Percentiles rank a stretch among this genome's conserved stretches.
Conservation (phyloP, 2,888 invertebrate species). For the Protophormia terraenovae region DNA sequence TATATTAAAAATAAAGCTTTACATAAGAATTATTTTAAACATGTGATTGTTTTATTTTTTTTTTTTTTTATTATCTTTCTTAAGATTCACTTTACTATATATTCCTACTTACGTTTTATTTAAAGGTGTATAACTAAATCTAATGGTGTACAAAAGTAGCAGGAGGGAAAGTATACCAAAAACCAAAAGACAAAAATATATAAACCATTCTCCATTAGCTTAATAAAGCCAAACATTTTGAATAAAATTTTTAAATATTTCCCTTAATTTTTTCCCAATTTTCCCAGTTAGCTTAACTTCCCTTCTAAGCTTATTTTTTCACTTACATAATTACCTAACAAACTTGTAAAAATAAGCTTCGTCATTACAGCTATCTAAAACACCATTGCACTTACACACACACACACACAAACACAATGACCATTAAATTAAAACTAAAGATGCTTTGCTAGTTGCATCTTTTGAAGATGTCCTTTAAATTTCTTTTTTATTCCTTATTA, state of each 20-base stretch:
- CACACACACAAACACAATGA: background rate
- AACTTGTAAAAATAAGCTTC: background rate
- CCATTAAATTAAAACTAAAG: background rate
- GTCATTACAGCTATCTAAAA: background rate
- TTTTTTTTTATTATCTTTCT: too few species aligned
- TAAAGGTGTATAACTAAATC: background rate
- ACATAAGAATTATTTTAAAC: background rate
- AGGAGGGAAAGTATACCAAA: background rate
- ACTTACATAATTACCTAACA: background rate
- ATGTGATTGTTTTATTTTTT: background rate
- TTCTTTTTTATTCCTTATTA: background rate
- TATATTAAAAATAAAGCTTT: background rate
- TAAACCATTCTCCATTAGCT: too few species aligned
- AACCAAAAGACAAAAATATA: background rate
- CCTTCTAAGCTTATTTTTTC: too few species aligned
- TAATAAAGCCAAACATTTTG: too few species aligned
- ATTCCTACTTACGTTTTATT: background rate
- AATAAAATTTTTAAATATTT: too few species aligned
- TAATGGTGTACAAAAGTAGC: background rate
- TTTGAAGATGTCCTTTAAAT: constrained; percentile 23
- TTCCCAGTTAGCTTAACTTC: background rate
- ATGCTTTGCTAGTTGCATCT: constrained; percentile 6
- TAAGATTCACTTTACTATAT: too few species aligned
- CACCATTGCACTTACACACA: background rate
- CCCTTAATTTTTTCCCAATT: too few species aligned